phyloP scores from a whole-genome alignment of 2,888 invertebrate species.

The Nephrotoma appendiculata region DNA sequence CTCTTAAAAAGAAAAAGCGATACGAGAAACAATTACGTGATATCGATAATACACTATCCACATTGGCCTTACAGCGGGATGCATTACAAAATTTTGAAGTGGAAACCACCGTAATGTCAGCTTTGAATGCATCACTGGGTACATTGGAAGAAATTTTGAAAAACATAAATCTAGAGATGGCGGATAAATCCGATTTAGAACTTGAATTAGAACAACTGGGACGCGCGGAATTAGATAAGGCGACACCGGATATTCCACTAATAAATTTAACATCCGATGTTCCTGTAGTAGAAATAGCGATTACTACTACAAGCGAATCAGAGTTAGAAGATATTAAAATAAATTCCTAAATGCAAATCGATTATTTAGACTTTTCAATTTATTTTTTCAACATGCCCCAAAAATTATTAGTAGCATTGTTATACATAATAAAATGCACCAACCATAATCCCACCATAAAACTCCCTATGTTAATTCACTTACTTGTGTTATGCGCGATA shows the following conservation, averaged over 20 bases:
- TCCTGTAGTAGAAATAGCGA: background rate
- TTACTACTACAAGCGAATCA: background rate
- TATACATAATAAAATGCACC: background rate
- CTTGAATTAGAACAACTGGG: background rate
- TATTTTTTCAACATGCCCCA: background rate
- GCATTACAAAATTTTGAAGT: background rate
- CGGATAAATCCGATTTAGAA: background rate
- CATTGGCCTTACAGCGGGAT: background rate
- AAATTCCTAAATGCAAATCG: background rate
- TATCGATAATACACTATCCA: background rate
- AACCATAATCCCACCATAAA: background rate
- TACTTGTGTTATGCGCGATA: conserved; percentile 9
- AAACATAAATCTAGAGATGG: background rate
- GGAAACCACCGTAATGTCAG: background rate
- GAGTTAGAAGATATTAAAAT: background rate
- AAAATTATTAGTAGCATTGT: background rate
- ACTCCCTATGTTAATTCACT: background rate
- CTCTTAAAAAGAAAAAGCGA: background rate
- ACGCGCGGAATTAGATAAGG: background rate
- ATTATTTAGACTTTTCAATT: background rate
- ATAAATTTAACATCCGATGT: background rate
- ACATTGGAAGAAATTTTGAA: background rate
- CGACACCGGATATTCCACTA: background rate
- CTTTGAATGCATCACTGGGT: background rate
- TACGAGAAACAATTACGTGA: background rate